Evolutionary conservation across 2,888 invertebrate species (phyloP), one percentile per base, ranked within the genome.

Genomic region (Apotomis betuletana): DNA sequence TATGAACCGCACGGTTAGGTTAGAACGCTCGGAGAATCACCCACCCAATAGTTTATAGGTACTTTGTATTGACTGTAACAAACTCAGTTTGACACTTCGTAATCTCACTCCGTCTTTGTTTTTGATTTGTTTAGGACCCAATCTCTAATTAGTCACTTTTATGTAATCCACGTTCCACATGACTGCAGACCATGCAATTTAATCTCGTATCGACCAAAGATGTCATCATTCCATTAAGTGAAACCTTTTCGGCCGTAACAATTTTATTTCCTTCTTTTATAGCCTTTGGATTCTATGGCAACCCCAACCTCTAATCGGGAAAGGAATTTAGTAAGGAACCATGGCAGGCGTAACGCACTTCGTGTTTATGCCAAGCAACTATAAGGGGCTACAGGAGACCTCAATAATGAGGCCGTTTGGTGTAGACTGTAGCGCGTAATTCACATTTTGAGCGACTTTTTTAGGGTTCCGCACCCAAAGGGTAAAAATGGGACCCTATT

Each of bases 231-330:
- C 62, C 67, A 44, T 57, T 57, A 63, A 68, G 67, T 72, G 72
- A 70, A 70, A 67, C 72, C 67, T 58, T 65, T 65, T 27, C 59
- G 52, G 72, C 58, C 58, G 46, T 72, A 62, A 68, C 72, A 52
- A 63, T 58, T 72, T 72, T 72, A 67, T 67, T 72, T 63, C 58
- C 58, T 55, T 36, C 12, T 67, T 72, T 72, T 72, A 72, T 68
- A 15, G 62, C 67, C n/a, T 51, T 27, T 4, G 57, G 52, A 57
- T 63, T 44, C 52, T 27, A 49, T 12, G 38, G 57, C 12, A 46
- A 49, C 41, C 46, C 65, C 44, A 13, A 1, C 46, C 27, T 15
- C 57, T 38, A 38, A 38, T 54, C 54, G 13, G 52, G 64, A 8
- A 38, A 38, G 49, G 41, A 55, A 57, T 65, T 57, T 36, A 57